Evolutionary conservation across 2,113 vertebrate genomes (phyloP).

Genomic region (Hippocampus zosterae): DNA sequence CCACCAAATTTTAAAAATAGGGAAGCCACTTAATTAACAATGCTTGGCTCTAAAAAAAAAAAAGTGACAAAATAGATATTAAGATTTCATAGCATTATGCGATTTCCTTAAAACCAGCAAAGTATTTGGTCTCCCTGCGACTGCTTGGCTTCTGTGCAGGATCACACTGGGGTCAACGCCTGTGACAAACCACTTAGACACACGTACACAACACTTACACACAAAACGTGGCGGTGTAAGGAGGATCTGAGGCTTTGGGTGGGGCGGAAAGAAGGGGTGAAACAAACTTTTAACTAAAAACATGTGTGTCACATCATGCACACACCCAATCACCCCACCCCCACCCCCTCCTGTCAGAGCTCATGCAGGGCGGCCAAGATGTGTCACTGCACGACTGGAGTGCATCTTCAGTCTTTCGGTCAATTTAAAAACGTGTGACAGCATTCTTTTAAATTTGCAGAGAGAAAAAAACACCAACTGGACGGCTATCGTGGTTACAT

Average conservation of each 20-base stretch:
- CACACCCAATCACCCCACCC: not conserved
- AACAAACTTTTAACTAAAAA: conserved; percentile 79
- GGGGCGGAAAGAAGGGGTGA: conserved; percentile 70
- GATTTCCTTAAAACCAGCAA: not conserved
- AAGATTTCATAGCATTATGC: not conserved
- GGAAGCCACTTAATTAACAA: not conserved
- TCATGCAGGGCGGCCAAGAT: not conserved
- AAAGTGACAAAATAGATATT: not conserved
- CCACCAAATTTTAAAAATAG: not conserved
- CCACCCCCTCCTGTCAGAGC: not conserved
- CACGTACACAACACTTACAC: conserved; percentile 25
- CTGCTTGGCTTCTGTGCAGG: conserved; percentile 61
- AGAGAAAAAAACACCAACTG: not conserved
- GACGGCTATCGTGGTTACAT: not conserved
- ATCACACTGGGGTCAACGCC: conserved; percentile 78
- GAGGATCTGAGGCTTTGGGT: conserved; percentile 75
- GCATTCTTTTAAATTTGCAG: not conserved
- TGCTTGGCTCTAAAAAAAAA: not conserved
- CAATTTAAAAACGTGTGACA: not conserved
- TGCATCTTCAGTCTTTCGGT: not conserved
- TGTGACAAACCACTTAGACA: conserved; percentile 49
- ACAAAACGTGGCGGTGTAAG: conserved; percentile 27
- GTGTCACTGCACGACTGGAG: not conserved
- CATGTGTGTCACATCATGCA: conserved; percentile 79
- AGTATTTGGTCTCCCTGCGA: not conserved